phyloP scores from a whole-genome alignment of 2,113 vertebrate genomes.

The Pelmatolapia mariae region DNA sequence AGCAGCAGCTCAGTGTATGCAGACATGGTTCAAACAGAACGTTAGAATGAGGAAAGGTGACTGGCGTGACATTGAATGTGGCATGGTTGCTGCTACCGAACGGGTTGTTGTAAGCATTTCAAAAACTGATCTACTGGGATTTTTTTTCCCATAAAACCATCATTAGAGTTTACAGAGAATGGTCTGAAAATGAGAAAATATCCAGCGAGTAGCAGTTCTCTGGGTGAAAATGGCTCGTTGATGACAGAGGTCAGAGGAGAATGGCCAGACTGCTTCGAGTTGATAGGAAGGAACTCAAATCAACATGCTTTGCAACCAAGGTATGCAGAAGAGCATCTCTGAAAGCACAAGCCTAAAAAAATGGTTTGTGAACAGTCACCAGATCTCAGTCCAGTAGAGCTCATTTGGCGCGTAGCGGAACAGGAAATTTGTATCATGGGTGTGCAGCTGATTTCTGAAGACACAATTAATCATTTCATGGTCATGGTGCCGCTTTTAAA shows the following conservation, averaged over 20 bases:
- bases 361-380: background rate
- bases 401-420: fast-evolving
- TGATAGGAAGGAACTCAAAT: background rate
- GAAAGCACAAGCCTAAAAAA: background rate
- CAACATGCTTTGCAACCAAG: background rate
- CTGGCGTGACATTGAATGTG: background rate
- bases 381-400: background rate
- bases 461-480: background rate
- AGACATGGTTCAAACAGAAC: background rate
- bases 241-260: background rate
- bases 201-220: background rate
- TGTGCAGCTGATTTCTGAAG: background rate
- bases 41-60: background rate
- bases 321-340: background rate
- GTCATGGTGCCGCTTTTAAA: background rate
- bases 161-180: background rate
- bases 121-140: background rate
- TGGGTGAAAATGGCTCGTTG: background rate
- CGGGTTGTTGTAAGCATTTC: background rate
- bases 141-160: fast-evolving
- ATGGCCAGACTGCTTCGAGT: background rate
- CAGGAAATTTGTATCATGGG: background rate
- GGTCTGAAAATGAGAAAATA: background rate
- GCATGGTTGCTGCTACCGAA: background rate
- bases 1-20: background rate